Evolutionary conservation across 2,888 invertebrate species (phyloP).

Genomic region (Drosophila sordidapex): DNA sequence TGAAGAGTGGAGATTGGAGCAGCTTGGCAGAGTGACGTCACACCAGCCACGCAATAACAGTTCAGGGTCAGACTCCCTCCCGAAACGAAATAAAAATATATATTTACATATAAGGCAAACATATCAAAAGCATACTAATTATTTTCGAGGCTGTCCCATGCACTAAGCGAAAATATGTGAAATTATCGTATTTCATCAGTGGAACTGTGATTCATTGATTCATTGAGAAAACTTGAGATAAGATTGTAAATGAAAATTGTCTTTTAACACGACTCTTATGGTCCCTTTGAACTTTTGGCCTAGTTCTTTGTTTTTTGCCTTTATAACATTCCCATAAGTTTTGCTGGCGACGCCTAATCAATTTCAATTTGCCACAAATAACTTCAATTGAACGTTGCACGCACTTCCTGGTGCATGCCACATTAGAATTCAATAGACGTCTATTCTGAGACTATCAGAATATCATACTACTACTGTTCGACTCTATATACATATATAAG

Average conservation of each 20-base stretch:
- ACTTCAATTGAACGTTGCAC: conserved; percentile 70
- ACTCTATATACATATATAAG: not conserved
- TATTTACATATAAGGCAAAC: conserved; percentile 28
- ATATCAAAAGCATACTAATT: conserved; percentile 56
- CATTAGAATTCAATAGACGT: conserved; percentile 74
- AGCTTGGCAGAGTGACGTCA: conserved; percentile 63
- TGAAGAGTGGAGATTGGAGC: conserved; percentile 22
- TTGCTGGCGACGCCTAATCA: conserved; percentile 51
- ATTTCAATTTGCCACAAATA: conserved; percentile 65
- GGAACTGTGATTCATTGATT: conserved; percentile 28
- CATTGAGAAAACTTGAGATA: conserved; percentile 30
- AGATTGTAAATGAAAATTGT: conserved; percentile 23
- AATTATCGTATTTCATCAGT: conserved; percentile 34
- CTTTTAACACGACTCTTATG: conserved; percentile 2
- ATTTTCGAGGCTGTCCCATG: conserved; percentile 49
- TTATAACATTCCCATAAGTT: conserved; percentile 25
- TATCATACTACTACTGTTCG: not conserved
- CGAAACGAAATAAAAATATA: conserved; percentile 3
- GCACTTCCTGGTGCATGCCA: conserved; percentile 73
- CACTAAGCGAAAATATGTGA: not conserved
- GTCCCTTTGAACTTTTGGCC: conserved; percentile 73
- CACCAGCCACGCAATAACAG: conserved; percentile 24
- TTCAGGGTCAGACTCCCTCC: conserved; percentile 39
- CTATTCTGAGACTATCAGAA: conserved; percentile 33
- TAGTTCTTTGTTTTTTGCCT: conserved; percentile 45